phyloP scores from a whole-genome alignment of 1,140 invertebrate genomes.

The Phthorimaea operculella region DNA sequence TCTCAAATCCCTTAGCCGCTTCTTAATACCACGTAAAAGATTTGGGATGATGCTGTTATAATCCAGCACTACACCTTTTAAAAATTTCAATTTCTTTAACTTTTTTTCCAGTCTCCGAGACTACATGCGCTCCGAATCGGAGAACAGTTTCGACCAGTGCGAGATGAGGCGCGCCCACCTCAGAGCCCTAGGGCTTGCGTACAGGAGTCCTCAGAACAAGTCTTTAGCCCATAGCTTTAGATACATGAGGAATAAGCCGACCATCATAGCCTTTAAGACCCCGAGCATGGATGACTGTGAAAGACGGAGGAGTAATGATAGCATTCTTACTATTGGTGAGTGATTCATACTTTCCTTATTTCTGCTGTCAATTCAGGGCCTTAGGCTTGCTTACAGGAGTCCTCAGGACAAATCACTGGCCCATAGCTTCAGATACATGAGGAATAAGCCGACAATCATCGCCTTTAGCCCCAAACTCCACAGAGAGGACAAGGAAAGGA shows the following conservation, averaged over 20 bases:
- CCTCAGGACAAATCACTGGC: slow-evolving; percentile 82
- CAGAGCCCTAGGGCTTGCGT: slow-evolving; percentile 75
- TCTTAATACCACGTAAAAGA: too few relatives aligned
- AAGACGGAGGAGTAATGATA: slow-evolving; percentile 65
- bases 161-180: slow-evolving; percentile 72
- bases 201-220: slow-evolving; percentile 80
- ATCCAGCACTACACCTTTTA: too few relatives aligned
- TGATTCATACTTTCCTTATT: slow-evolving; percentile 4
- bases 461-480: too few relatives aligned
- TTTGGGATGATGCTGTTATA: too few relatives aligned
- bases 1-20: too few relatives aligned
- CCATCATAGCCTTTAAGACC: slow-evolving; percentile 85
- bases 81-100: too few relatives aligned
- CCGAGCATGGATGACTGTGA: slow-evolving; percentile 79
- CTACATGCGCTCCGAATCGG: slow-evolving; percentile 81
- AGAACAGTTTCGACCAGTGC: slow-evolving; percentile 78
- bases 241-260: slow-evolving; percentile 88
- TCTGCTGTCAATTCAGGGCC: too few relatives aligned
- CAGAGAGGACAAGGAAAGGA: too few relatives aligned
- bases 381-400: slow-evolving; percentile 76
- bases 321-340: slow-evolving; percentile 68
- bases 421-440: slow-evolving; percentile 87
- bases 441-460: slow-evolving; percentile 87
- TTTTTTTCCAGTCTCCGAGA: slow-evolving; percentile 72
- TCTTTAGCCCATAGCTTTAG: slow-evolving; percentile 83